Base-by-base conservation (phyloP, 1,140 invertebrate genomes). In the Megathymus violae region DNA sequence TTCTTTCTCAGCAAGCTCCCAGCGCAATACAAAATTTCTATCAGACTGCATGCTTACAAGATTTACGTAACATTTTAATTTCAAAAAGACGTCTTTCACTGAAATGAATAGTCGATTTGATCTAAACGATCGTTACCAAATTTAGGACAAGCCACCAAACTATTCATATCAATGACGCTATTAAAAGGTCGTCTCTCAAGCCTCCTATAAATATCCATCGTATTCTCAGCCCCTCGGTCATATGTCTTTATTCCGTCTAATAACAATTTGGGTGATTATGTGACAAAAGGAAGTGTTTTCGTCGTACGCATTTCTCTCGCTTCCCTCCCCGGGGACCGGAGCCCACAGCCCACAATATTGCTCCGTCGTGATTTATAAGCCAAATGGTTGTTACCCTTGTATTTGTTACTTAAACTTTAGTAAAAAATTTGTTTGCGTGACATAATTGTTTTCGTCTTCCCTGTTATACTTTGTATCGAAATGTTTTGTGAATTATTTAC, bases 231-330 rank as follows among this genome's bases (percentile, higher is more conserved):
- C 76, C 76, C 77, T 75, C 77, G 76, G 76, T 75, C 81, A 89
- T 89, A 88, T 85, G 83, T 89, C 87, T 89, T 82, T 86, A 88
- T 89, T 86, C 79, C 71, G 68, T 80, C 83, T 89, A 89, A 89
- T 89, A 89, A 86, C 86, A 86, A 88, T 89, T 89, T 86, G 71
- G 80, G 76, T 82, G 80, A 89, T 85, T 89, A 89, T 82, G 81
- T 86, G 84, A 89, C 86, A 87, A 81, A 85, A 82, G 86, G 84
- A 89, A 87, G 80, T 82, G 79, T 86, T 81, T 76, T 76, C 79
- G 77, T 79, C 78, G 78, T 47, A 54, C 67, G 59, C 75, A 78
- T 82, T 78, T 76, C 76, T 76, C 73, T 71, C 62, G 68, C n/a
- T n/a, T n/a, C n/a, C 67, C 36, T 61, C 51, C 60, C 71, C 14